A percentile compares a stretch with the other conserved stretches of the same genome.
phyloP scores from a whole-genome alignment of 2,888 invertebrate species.

The Agonum fuliginosum region DNA sequence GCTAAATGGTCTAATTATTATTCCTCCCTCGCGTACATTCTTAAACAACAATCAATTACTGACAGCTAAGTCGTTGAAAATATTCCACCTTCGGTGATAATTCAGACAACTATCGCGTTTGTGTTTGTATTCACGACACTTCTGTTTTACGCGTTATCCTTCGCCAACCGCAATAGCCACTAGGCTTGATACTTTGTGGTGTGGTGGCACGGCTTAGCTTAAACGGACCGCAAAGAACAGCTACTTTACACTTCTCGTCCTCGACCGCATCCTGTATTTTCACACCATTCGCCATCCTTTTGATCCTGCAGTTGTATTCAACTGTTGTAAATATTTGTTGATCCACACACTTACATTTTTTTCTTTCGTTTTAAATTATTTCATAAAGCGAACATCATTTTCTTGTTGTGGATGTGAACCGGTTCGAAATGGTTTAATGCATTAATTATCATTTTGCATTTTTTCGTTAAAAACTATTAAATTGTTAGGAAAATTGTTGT shows the following conservation, averaged over 20 bases:
- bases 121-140: background rate
- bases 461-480: no score
- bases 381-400: no score
- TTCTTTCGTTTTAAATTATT: background rate
- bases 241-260: background rate
- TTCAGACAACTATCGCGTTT: no score
- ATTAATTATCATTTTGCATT: no score
- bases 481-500: no score
- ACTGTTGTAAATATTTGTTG: background rate
- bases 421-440: no score
- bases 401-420: no score
- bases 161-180: background rate
- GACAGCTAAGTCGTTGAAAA: no score
- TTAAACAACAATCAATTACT: no score
- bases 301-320: background rate
- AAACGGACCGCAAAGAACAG: constrained; percentile 6
- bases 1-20: background rate
- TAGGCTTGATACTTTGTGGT: constrained; percentile 6
- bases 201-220: background rate
- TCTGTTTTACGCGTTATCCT: constrained; percentile 15
- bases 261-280: background rate
- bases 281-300: background rate
- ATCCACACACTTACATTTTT: background rate
- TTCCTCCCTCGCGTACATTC: background rate
- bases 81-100: no score